Evolutionary conservation across 2,797 vertebrate genomes (phyloP).

Genomic region (Poeciliopsis presidionis): DNA sequence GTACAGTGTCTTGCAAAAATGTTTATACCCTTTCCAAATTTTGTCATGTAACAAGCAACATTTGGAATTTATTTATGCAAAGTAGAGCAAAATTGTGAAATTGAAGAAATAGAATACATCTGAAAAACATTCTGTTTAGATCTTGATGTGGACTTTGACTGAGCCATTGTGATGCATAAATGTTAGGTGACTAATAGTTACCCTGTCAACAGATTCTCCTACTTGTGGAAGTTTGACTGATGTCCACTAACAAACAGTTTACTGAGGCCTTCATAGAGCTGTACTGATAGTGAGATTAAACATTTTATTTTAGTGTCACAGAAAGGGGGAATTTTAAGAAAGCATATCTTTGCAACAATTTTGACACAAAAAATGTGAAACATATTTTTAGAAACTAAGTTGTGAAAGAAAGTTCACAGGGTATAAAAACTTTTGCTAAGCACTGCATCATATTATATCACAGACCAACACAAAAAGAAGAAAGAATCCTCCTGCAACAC

Average conservation of each 20-base stretch:
- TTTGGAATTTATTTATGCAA: not conserved
- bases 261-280: not conserved
- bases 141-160: not conserved
- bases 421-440: not conserved
- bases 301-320: not conserved
- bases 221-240: not conserved
- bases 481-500: slow-evolving; percentile 32
- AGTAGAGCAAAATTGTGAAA: not conserved
- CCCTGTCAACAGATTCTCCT: not conserved
- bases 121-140: not conserved
- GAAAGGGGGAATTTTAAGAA: not conserved
- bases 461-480: slow-evolving; percentile 1
- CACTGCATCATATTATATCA: not conserved
- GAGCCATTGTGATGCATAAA: not conserved
- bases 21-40: not conserved
- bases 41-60: not conserved
- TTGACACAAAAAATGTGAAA: not conserved
- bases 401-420: not conserved
- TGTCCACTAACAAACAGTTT: not conserved
- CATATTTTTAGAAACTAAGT: not conserved
- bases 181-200: not conserved
- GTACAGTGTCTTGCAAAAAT: not conserved
- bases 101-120: not conserved
- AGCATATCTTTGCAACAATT: not conserved
- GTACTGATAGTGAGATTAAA: not conserved